A percentile compares a stretch with the other conserved stretches of the same genome.
Conservation (phyloP, 1,140 invertebrate genomes). For the Carposina sasakii region DNA sequence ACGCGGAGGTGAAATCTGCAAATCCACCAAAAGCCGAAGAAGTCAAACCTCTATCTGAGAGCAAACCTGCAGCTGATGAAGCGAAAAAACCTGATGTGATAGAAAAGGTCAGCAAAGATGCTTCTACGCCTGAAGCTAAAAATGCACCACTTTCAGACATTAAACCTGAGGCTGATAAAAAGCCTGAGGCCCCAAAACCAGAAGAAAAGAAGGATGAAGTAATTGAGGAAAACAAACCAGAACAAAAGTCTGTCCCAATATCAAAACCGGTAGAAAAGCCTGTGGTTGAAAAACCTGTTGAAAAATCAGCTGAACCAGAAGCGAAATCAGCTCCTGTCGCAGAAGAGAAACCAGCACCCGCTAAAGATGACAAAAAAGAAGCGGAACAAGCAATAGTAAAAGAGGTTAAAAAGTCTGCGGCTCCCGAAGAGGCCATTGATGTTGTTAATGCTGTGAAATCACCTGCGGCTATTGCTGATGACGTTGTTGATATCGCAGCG, state of each 20-base stretch:
- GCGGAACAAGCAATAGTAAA: conserved; percentile 51
- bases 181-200: conserved; percentile 10
- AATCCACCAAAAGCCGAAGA: conserved; percentile 24
- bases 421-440: conserved; percentile 43
- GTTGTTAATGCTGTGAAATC: conserved; percentile 46
- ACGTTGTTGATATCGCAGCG: conserved; percentile 41
- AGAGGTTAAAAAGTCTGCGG: conserved; percentile 44
- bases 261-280: conserved; percentile 8
- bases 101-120: conserved; percentile 24
- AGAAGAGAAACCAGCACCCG: conserved; percentile 34
- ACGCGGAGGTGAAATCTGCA: conserved; percentile 31
- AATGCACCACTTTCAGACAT: conserved; percentile 4
- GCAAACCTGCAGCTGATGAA: conserved; percentile 17
- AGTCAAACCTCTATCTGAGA: conserved; percentile 27
- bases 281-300: conserved; percentile 22
- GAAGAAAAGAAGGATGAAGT: conserved; percentile 1
- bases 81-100: conserved; percentile 32
- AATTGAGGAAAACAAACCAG: conserved; percentile 9
- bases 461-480: conserved; percentile 45
- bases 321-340: conserved; percentile 10
- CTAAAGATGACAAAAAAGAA: no score
- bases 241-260: background rate
- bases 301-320: conserved; percentile 15
- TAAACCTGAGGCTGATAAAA: conserved; percentile 6
- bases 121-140: conserved; percentile 26